Evolutionary conservation across 2,113 vertebrate species (phyloP).

Genomic region (Chloroceryle aenea): DNA sequence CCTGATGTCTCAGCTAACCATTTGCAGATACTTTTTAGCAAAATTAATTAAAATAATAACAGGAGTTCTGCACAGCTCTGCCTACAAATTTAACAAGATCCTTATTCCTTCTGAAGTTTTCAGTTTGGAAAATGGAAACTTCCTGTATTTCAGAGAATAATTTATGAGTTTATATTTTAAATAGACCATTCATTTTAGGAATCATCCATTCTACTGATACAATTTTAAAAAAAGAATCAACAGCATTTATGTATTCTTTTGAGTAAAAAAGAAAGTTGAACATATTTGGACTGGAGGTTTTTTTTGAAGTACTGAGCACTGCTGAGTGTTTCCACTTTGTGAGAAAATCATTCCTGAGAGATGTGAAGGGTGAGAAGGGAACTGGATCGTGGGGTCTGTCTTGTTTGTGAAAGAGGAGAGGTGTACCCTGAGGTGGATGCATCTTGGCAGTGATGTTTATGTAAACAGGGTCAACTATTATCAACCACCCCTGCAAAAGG

Average conservation of each 20-base stretch:
- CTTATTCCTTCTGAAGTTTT: slow-evolving; percentile 6
- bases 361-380: neutral
- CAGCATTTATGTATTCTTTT: neutral
- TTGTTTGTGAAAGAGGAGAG: neutral
- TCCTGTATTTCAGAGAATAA: neutral
- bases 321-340: neutral
- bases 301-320: neutral
- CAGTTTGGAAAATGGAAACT: neutral
- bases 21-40: neutral
- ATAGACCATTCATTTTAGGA: neutral
- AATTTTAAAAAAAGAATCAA: neutral
- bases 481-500: accelerated
- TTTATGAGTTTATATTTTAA: neutral
- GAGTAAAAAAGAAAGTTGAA: neutral
- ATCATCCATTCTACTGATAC: neutral
- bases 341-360: neutral
- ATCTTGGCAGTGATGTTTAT: neutral
- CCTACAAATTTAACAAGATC: neutral
- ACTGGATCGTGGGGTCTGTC: neutral
- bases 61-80: neutral
- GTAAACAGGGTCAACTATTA: neutral
- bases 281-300: accelerated
- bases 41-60: neutral
- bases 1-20: neutral
- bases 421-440: neutral